Evolutionary conservation across 2,113 vertebrate genomes (phyloP).

Genomic region (Passer domesticus): DNA sequence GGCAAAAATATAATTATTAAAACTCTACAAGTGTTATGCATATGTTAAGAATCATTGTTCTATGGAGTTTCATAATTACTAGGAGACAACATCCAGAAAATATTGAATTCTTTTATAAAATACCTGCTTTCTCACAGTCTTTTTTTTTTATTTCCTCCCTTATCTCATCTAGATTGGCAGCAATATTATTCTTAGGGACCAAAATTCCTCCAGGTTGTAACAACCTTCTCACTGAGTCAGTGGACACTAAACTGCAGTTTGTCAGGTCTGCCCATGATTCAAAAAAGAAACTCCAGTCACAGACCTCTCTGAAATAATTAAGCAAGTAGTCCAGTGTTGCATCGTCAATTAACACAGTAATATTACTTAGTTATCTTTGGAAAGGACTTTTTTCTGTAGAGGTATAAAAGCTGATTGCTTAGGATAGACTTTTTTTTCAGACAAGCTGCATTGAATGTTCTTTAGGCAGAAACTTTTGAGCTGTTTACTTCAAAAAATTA

Average conservation of each 20-base stretch:
- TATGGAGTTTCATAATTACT: not conserved
- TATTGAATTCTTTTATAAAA: not conserved
- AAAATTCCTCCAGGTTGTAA: not conserved
- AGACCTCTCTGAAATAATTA: not conserved
- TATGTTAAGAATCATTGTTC: not conserved
- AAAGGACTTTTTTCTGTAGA: not conserved
- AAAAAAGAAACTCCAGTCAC: slow-evolving; percentile 14
- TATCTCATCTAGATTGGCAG: not conserved
- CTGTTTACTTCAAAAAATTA: not conserved
- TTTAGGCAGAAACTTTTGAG: not conserved
- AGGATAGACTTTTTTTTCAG: not conserved
- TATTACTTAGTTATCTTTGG: not conserved
- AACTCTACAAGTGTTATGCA: not conserved
- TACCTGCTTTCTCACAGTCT: not conserved
- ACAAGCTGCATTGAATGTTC: not conserved
- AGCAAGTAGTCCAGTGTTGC: not conserved
- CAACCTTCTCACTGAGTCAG: not conserved
- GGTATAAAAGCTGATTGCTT: not conserved
- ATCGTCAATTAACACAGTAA: not conserved
- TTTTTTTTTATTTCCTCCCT: not conserved
- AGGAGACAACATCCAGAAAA: not conserved
- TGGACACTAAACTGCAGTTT: not conserved
- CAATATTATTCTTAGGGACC: not conserved
- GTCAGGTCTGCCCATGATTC: not conserved
- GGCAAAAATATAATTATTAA: not conserved